A percentile compares a stretch with the other conserved stretches of the same genome.
Conservation (phyloP, 1,140 invertebrate genomes). For the Drosophila tani region DNA sequence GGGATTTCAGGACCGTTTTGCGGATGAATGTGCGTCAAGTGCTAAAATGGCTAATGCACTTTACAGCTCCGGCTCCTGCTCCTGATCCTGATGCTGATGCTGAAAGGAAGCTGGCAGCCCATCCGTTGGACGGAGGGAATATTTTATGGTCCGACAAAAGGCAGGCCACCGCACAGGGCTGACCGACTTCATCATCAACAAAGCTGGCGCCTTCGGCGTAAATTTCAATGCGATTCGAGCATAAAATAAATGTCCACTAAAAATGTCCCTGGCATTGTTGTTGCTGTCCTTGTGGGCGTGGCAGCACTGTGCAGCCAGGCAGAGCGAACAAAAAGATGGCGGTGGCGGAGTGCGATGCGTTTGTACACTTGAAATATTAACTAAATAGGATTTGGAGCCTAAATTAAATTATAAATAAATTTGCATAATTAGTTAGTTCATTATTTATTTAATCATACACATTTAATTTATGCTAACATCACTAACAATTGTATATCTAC, state of each 20-base stretch:
- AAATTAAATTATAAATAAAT: neutral
- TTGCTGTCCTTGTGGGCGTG: slow-evolving; percentile 54
- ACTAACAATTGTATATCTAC: neutral
- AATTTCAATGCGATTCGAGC: slow-evolving; percentile 79
- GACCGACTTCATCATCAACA: slow-evolving; percentile 76
- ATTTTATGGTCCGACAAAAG: slow-evolving; percentile 45
- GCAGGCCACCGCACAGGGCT: slow-evolving; percentile 41
- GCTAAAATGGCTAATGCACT: slow-evolving; percentile 51
- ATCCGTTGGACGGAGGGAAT: slow-evolving; percentile 10
- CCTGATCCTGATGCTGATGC: slow-evolving; percentile 2
- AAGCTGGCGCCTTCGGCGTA: slow-evolving; percentile 62
- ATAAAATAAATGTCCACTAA: slow-evolving; percentile 83
- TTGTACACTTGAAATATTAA: neutral
- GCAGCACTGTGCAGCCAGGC: slow-evolving; percentile 40
- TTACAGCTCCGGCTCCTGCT: slow-evolving; percentile 14
- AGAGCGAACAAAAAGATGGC: slow-evolving; percentile 51
- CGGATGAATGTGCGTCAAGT: slow-evolving; percentile 39
- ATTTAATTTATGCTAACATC: neutral
- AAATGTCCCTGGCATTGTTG: slow-evolving; percentile 66
- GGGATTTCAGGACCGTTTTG: slow-evolving; percentile 13
- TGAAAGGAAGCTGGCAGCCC: slow-evolving; percentile 23
- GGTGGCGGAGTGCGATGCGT: neutral
- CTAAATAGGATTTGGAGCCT: neutral
- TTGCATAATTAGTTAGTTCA: neutral
- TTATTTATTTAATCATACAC: too few relatives aligned